phyloP scores from a whole-genome alignment of 2,797 vertebrate genomes.

The Hydrolagus colliei region DNA sequence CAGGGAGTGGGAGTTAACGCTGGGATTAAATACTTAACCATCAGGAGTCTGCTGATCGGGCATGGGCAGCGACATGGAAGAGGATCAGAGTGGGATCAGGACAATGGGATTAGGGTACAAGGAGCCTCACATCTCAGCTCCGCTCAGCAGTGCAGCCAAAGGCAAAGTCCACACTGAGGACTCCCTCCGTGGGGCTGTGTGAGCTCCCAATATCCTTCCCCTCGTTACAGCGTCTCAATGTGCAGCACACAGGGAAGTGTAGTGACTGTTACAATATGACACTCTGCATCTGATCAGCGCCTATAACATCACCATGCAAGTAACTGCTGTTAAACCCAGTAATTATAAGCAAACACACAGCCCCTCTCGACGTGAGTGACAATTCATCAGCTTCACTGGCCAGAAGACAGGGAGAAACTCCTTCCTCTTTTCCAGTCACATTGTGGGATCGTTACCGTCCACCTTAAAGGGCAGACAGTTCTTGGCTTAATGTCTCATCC shows the following conservation, averaged over 20 bases:
- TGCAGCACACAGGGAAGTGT: no score
- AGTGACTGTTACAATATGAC: no score
- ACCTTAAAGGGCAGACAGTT: neutral
- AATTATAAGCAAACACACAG: neutral
- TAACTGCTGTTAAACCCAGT: neutral
- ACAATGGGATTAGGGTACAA: slow-evolving; percentile 31
- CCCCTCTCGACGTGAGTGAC: neutral
- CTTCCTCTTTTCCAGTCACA: neutral
- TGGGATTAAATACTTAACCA: slow-evolving; percentile 27
- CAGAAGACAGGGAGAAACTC: neutral
- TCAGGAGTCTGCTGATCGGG: slow-evolving; percentile 23
- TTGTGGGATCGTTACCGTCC: neutral
- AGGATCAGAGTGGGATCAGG: slow-evolving; percentile 25
- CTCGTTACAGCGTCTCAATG: no score
- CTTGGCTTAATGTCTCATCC: neutral
- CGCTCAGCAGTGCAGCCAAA: neutral
- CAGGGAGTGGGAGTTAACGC: neutral
- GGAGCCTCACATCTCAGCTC: slow-evolving; percentile 22
- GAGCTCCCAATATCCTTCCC: no score
- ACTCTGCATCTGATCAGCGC: no score
- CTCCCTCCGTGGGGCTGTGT: no score
- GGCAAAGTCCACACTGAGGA: slow-evolving; percentile 18
- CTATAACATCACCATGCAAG: no score
- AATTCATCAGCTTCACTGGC: neutral
- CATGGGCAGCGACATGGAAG: slow-evolving; percentile 12